phyloP scores from a whole-genome alignment of 2,888 invertebrate species.

The Seira sanloemensis region DNA sequence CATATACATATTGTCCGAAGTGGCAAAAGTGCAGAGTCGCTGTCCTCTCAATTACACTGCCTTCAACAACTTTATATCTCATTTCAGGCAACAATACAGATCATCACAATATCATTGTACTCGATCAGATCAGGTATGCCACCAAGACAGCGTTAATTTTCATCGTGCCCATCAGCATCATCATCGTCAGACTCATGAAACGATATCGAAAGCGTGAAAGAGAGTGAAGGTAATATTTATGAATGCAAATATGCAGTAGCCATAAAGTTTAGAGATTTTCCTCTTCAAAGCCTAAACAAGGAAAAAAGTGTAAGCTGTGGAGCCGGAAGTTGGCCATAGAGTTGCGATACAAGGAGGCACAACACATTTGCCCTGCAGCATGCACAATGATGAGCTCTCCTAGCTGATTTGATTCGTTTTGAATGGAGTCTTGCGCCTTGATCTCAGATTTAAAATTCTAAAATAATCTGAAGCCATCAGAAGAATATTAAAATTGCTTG shows the following conservation, averaged over 20 bases:
- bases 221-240: slow-evolving; percentile 13
- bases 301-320: slow-evolving; percentile 12
- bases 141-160: not conserved
- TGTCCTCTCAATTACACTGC: no score
- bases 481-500: not conserved
- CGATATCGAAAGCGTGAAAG: slow-evolving; percentile 26
- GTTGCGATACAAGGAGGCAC: not conserved
- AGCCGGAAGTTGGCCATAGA: slow-evolving; percentile 54
- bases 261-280: not conserved
- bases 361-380: not conserved
- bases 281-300: not conserved
- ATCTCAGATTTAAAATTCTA: slow-evolving; percentile 31
- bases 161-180: not conserved
- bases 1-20: no score
- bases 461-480: not conserved
- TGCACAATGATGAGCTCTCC: not conserved
- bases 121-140: no score
- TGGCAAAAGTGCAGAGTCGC: no score
- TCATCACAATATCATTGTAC: slow-evolving; percentile 4
- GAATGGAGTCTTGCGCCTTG: not conserved
- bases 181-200: not conserved
- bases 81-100: not conserved
- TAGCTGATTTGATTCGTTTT: not conserved
- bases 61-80: not conserved
- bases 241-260: slow-evolving; percentile 1